Conservation (phyloP, 1,140 invertebrate species). For the Sarcophaga bullata region DNA sequence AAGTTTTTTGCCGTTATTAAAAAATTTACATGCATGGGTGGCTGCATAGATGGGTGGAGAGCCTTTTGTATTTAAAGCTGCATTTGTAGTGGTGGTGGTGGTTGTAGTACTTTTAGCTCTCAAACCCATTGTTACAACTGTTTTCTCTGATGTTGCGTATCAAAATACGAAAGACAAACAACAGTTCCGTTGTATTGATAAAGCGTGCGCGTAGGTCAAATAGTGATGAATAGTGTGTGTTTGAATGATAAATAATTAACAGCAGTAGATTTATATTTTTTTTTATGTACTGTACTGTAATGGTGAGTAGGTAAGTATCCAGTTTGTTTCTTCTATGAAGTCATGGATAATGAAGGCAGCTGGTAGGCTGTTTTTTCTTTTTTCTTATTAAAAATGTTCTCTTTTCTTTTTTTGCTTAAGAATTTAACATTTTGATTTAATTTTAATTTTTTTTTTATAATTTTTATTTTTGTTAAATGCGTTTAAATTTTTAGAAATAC, state of each 20-base stretch:
- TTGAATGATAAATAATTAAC: too few relatives aligned
- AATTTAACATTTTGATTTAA: not conserved
- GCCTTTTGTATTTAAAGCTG: conserved; percentile 9
- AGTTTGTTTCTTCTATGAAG: too few relatives aligned
- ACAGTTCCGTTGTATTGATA: too few relatives aligned
- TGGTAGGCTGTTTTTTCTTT: not conserved
- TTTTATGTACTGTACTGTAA: too few relatives aligned
- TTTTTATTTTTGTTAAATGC: not conserved
- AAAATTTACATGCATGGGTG: not conserved
- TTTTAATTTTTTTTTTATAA: not conserved
- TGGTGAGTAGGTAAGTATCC: too few relatives aligned
- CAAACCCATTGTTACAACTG: not conserved
- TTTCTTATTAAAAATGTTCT: not conserved
- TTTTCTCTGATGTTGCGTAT: too few relatives aligned
- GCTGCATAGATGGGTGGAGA: not conserved
- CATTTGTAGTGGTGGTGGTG: not conserved
- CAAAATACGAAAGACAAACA: too few relatives aligned
- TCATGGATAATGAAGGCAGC: not conserved
- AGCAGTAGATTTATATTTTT: too few relatives aligned
- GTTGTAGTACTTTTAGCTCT: conserved; percentile 21
- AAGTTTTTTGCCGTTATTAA: conserved; percentile 26
- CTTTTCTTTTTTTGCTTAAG: not conserved
- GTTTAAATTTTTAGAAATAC: not conserved
- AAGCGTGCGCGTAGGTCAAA: too few relatives aligned
- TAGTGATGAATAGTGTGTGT: too few relatives aligned